These are phyloP conservation scores for Caenorhabditis latens DNA, from an alignment of 1,140 invertebrate species.

Conservation along the genomic window DNA sequence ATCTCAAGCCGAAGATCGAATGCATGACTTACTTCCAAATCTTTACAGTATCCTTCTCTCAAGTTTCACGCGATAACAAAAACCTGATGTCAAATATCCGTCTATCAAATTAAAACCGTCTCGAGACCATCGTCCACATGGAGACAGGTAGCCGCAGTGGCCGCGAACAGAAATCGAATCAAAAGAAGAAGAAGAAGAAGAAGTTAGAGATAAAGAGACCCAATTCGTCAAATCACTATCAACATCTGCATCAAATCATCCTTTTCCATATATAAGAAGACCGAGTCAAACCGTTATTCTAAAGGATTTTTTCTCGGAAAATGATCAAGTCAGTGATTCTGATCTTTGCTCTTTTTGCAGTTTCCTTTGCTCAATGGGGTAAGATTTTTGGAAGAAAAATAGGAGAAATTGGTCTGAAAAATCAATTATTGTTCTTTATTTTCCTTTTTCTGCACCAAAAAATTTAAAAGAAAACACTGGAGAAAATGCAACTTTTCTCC, in stretches of 20 bases:
- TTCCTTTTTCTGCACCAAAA: no score
- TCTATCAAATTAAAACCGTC: background rate
- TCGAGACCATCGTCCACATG: slow-evolving; percentile 9
- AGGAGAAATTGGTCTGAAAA: no score
- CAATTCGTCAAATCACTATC: slow-evolving; percentile 25
- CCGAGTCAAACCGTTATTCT: background rate
- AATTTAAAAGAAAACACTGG: no score
- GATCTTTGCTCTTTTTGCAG: background rate
- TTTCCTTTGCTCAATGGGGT: background rate
- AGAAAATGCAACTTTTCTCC: no score
- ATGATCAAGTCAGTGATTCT: background rate
- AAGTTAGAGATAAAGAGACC: background rate
- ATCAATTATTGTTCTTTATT: no score
- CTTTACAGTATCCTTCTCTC: background rate
- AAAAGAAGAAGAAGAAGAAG: background rate
- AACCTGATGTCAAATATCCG: background rate
- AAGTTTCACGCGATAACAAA: background rate
- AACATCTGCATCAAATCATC: no score
- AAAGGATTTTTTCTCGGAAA: background rate
- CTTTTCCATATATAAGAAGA: background rate
- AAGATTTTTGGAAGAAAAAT: background rate
- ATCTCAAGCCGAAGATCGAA: no score
- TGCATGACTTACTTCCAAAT: background rate
- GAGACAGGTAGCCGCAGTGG: background rate
- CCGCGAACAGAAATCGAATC: background rate